Evolutionary conservation across 2,888 invertebrate species (phyloP).

Genomic region (Hofmannophila pseudospretella): DNA sequence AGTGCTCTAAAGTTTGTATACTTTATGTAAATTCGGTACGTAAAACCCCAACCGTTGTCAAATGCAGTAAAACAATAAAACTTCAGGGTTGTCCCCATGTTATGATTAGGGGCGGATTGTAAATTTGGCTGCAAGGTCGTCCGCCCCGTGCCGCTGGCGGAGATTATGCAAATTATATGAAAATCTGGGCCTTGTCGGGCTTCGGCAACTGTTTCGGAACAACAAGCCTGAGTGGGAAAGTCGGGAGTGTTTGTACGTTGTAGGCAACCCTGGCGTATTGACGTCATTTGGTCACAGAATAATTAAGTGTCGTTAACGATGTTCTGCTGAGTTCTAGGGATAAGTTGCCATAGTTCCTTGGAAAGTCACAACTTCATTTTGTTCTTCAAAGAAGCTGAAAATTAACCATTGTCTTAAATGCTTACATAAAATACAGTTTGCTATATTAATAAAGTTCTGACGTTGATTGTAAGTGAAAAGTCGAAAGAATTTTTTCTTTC

Average conservation of each 20-base stretch:
- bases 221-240: slow-evolving; percentile 10
- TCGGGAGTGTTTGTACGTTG: slow-evolving; percentile 2
- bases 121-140: slow-evolving; percentile 20
- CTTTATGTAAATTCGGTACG: slow-evolving; percentile 5
- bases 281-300: slow-evolving; percentile 20
- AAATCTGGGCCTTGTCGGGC: slow-evolving; percentile 26
- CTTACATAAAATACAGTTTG: too few species aligned
- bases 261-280: slow-evolving; percentile 18
- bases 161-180: slow-evolving; percentile 37
- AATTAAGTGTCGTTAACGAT: slow-evolving; percentile 14
- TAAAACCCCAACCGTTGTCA: slow-evolving; percentile 9
- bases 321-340: not conserved
- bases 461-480: too few species aligned
- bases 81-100: slow-evolving; percentile 21
- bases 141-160: slow-evolving; percentile 9
- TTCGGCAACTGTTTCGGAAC: slow-evolving; percentile 15
- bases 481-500: too few species aligned
- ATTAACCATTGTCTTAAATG: too few species aligned
- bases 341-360: not conserved
- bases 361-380: too few species aligned
- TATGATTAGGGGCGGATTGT: slow-evolving; percentile 24
- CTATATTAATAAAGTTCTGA: too few species aligned
- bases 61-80: slow-evolving; percentile 29
- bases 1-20: too few species aligned
- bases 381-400: too few species aligned